A percentile compares a stretch with the other conserved stretches of the same genome.
phyloP scores from a whole-genome alignment of 2,888 invertebrate genomes.

The Cyclophora albipunctata region DNA sequence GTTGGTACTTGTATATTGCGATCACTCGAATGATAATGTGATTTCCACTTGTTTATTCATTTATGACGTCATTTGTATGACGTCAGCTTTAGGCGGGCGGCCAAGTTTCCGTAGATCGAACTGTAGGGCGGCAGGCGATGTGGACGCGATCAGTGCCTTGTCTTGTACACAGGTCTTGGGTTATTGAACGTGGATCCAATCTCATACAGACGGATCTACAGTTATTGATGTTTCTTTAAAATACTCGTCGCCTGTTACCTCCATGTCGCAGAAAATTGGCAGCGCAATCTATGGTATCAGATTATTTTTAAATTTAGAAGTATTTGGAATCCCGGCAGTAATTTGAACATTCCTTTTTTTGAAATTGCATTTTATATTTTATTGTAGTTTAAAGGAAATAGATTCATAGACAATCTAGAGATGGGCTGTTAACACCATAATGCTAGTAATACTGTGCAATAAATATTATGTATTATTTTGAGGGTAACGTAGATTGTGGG shows the following conservation, averaged over 20 bases:
- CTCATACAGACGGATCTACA: slow-evolving; percentile 3
- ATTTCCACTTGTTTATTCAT: slow-evolving; percentile 40
- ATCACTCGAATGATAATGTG: slow-evolving; percentile 50
- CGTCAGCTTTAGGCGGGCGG: slow-evolving; percentile 66
- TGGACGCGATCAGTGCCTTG: slow-evolving; percentile 8
- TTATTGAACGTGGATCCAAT: not conserved
- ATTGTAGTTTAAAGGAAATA: slow-evolving; percentile 40
- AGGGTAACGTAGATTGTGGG: slow-evolving; percentile 45
- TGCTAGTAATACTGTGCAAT: slow-evolving; percentile 23
- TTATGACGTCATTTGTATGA: slow-evolving; percentile 31
- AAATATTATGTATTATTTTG: slow-evolving; percentile 37
- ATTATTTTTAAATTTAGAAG: slow-evolving; percentile 9
- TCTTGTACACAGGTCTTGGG: not conserved
- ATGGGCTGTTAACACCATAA: slow-evolving; percentile 50
- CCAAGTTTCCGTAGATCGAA: slow-evolving; percentile 34
- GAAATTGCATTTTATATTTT: slow-evolving; percentile 45
- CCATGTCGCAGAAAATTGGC: slow-evolving; percentile 25
- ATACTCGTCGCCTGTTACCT: slow-evolving; percentile 7
- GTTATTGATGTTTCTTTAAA: not conserved
- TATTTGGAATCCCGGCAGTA: slow-evolving; percentile 15
- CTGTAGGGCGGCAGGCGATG: not conserved
- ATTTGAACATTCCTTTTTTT: slow-evolving; percentile 54
- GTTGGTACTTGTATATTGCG: slow-evolving; percentile 58
- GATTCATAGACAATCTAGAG: slow-evolving; percentile 54
- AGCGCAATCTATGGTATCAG: slow-evolving; percentile 22